These are phyloP conservation scores for Drosophila littoralis DNA, from an alignment of 1,140 invertebrate species.

Conservation along the genomic window DNA sequence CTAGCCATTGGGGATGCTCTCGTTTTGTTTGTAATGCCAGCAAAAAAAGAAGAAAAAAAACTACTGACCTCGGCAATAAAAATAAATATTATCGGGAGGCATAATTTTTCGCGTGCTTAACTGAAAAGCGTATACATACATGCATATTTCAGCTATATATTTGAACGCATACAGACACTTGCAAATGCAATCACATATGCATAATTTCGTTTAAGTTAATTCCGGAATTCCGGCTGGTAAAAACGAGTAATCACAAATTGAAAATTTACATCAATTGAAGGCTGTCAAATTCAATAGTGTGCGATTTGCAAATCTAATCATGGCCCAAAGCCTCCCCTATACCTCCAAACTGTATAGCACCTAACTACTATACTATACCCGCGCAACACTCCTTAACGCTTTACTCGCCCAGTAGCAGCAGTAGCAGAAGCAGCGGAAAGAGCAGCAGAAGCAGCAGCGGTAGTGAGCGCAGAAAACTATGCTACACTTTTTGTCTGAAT, in stretches of 20 bases:
- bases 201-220: slow-evolving; percentile 26
- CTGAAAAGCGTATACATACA: slow-evolving; percentile 9
- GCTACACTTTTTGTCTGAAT: slow-evolving; percentile 48
- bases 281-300: slow-evolving; percentile 49
- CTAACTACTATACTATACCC: neutral
- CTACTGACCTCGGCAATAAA: slow-evolving; percentile 39
- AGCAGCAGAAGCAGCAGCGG: neutral
- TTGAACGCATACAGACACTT: neutral
- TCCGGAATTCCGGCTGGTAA: slow-evolving; percentile 34
- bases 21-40: neutral
- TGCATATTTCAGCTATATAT: slow-evolving; percentile 1
- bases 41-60: neutral
- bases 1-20: neutral
- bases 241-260: slow-evolving; percentile 37
- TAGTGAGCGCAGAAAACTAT: slow-evolving; percentile 42
- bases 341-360: neutral
- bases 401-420: neutral
- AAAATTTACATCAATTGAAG: slow-evolving; percentile 52
- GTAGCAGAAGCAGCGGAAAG: no score
- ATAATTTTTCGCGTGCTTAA: slow-evolving; percentile 28
- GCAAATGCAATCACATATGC: slow-evolving; percentile 8
- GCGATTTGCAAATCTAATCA: slow-evolving; percentile 52
- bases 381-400: slow-evolving; percentile 14
- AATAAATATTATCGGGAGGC: slow-evolving; percentile 36
- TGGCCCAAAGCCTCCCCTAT: neutral